Evolutionary conservation across 2,888 invertebrate species (phyloP).

Genomic region (Standfussiana lucernea): DNA sequence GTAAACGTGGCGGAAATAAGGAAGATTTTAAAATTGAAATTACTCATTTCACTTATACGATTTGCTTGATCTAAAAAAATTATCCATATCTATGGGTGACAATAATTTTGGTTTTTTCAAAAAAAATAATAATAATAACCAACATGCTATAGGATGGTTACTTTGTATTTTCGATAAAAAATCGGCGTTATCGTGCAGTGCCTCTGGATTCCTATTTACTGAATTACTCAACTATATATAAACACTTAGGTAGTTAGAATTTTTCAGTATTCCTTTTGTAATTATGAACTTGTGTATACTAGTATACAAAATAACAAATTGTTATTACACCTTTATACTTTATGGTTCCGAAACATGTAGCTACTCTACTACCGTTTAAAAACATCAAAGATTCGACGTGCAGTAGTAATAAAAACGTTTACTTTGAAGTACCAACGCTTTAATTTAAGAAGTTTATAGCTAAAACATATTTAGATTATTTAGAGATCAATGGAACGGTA

Average conservation of each 20-base stretch:
- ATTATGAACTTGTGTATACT: background rate
- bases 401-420: constrained; percentile 39
- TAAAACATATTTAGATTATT: constrained; percentile 39
- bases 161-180: too few relatives aligned
- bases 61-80: too few relatives aligned
- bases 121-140: too few relatives aligned
- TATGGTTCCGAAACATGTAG: constrained; percentile 16
- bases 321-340: background rate
- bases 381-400: constrained; percentile 54
- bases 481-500: constrained; percentile 43
- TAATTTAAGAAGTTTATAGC: constrained; percentile 32
- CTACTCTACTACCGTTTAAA: constrained; percentile 16
- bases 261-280: background rate
- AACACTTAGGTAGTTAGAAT: background rate
- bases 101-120: too few relatives aligned
- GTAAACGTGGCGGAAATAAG: too few relatives aligned
- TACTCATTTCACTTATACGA: too few relatives aligned
- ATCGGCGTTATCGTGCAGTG: too few relatives aligned
- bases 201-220: background rate
- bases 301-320: background rate
- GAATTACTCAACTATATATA: background rate
- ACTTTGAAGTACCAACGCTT: constrained; percentile 51
- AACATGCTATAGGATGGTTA: too few relatives aligned
- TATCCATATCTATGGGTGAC: too few relatives aligned
- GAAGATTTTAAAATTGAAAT: too few relatives aligned